Evolutionary conservation across 2,797 vertebrate species (phyloP).

Genomic region (Geotrypetes seraphini): DNA sequence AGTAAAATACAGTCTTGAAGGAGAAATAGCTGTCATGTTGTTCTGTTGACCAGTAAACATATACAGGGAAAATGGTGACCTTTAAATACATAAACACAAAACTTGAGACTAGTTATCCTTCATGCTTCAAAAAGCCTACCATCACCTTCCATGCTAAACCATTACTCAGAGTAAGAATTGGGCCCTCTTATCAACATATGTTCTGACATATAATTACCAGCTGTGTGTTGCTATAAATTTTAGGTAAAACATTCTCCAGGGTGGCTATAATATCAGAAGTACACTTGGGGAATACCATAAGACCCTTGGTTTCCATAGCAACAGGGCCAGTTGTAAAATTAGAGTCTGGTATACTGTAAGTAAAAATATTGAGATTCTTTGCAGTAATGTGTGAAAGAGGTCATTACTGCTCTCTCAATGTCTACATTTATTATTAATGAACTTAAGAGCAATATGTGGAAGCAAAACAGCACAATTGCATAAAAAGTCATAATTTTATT

Average conservation of each 20-base stretch:
- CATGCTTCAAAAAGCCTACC: slow-evolving; percentile 4
- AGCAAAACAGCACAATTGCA: too few species aligned
- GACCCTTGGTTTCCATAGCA: slow-evolving; percentile 24
- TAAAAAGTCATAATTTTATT: too few species aligned
- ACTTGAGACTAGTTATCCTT: too few species aligned
- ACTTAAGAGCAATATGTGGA: slow-evolving; percentile 59
- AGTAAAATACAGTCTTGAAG: too few species aligned
- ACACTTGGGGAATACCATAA: slow-evolving; percentile 22
- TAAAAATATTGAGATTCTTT: slow-evolving; percentile 55
- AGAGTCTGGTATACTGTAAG: slow-evolving; percentile 38
- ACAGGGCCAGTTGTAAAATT: slow-evolving; percentile 40
- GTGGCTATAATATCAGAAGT: slow-evolving; percentile 25
- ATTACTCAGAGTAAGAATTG: slow-evolving; percentile 12
- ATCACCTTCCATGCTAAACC: slow-evolving; percentile 21
- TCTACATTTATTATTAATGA: slow-evolving; percentile 69
- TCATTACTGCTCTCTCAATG: slow-evolving; percentile 59
- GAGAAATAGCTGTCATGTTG: too few species aligned
- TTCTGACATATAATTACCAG: slow-evolving; percentile 24
- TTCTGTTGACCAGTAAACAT: too few species aligned
- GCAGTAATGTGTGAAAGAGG: slow-evolving; percentile 65
- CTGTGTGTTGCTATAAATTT: slow-evolving; percentile 23
- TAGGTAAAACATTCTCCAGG: slow-evolving; percentile 32
- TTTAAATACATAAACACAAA: too few species aligned
- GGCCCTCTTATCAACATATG: slow-evolving; percentile 21
- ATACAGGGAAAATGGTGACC: too few species aligned